Evolutionary conservation across 1,140 invertebrate species (phyloP).

Genomic region (Cotesia glomerata): DNA sequence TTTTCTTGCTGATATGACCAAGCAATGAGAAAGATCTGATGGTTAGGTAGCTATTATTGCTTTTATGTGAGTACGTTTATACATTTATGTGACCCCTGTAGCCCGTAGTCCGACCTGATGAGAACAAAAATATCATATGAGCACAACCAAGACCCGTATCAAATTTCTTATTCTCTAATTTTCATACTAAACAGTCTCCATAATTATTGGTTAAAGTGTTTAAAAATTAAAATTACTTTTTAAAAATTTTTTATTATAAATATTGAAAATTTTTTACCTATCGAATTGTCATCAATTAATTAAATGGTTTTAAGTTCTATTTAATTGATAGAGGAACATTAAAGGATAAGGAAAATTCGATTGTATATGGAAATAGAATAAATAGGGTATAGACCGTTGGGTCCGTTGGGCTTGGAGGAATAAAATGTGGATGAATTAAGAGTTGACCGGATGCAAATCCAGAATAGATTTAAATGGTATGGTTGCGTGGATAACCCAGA

Average conservation of each 20-base stretch:
- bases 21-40: background rate
- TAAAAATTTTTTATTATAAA: too few relatives aligned
- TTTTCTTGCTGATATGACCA: background rate
- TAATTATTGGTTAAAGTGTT: background rate
- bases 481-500: conserved; percentile 54
- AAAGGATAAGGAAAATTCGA: too few relatives aligned
- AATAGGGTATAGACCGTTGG: too few relatives aligned
- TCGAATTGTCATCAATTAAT: too few relatives aligned
- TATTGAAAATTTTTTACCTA: too few relatives aligned
- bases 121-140: conserved; percentile 8
- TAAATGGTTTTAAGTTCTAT: too few relatives aligned
- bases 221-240: background rate
- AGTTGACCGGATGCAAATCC: conserved; percentile 36
- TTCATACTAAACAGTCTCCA: background rate
- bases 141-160: conserved; percentile 9
- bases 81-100: background rate
- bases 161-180: conserved; percentile 6
- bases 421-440: background rate
- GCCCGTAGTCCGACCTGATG: conserved; percentile 1
- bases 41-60: conserved; percentile 10
- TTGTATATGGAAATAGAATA: too few relatives aligned
- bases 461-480: conserved; percentile 47
- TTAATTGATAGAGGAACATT: too few relatives aligned
- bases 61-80: conserved; percentile 8
- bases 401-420: background rate